These are phyloP conservation scores for Passer montanus DNA, from an alignment of 2,113 vertebrate species.

Conservation along the genomic window DNA sequence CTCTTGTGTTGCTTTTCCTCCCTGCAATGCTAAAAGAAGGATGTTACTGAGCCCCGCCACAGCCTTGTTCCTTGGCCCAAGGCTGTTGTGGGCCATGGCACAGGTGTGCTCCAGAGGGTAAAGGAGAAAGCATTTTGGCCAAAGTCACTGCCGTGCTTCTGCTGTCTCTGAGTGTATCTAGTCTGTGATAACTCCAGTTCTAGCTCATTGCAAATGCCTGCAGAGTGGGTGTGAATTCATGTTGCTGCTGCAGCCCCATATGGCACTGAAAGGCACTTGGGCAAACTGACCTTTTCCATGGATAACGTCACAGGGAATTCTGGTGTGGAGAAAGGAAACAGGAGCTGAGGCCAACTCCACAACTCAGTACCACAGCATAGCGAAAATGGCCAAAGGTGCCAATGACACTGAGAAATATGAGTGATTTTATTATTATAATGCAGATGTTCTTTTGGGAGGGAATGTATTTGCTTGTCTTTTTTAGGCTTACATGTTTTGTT, in stretches of 20 bases:
- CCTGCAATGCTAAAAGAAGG: background rate
- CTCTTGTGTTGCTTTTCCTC: background rate
- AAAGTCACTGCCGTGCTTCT: background rate
- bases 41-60: background rate
- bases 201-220: background rate
- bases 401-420: background rate
- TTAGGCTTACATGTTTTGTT: background rate
- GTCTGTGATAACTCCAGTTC: background rate
- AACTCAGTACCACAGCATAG: background rate
- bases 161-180: background rate
- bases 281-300: background rate
- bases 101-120: background rate
- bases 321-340: background rate
- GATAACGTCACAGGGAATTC: background rate
- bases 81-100: rapidly evolving
- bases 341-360: background rate
- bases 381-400: background rate
- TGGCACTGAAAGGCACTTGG: rapidly evolving
- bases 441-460: background rate
- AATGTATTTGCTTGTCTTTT: background rate
- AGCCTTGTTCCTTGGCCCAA: background rate
- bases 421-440: background rate
- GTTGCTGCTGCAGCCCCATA: background rate
- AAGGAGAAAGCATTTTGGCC: background rate
- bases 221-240: background rate